A percentile compares a stretch with the other conserved stretches of the same genome.
Evolutionary conservation across 2,888 invertebrate species (phyloP).

Genomic region (Mythimna vitellina): DNA sequence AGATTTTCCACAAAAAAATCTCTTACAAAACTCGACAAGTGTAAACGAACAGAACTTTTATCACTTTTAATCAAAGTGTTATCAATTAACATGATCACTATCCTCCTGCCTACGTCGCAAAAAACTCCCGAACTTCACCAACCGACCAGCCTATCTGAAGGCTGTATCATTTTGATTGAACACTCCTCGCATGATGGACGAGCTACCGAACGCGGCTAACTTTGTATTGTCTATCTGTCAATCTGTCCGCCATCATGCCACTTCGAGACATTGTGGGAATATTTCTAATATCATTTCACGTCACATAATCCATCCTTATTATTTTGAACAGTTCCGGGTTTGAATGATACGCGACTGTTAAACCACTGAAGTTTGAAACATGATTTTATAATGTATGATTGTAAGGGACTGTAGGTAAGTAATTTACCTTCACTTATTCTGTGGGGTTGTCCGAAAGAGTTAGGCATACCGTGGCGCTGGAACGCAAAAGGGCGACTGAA

Average conservation of each 20-base stretch:
- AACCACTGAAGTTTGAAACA: background rate
- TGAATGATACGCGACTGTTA: background rate
- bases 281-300: slow-evolving; percentile 6
- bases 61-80: slow-evolving; percentile 36
- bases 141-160: slow-evolving; percentile 66
- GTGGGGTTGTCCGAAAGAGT: too few relatives aligned
- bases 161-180: slow-evolving; percentile 85
- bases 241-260: slow-evolving; percentile 64
- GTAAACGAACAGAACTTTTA: slow-evolving; percentile 34
- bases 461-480: too few relatives aligned
- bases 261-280: slow-evolving; percentile 57
- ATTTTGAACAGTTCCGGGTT: slow-evolving; percentile 11
- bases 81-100: slow-evolving; percentile 46
- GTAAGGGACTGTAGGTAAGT: too few relatives aligned
- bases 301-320: slow-evolving; percentile 2
- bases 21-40: slow-evolving; percentile 1
- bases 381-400: too few relatives aligned
- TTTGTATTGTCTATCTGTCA: slow-evolving; percentile 80
- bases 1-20: background rate
- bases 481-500: too few relatives aligned
- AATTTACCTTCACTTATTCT: too few relatives aligned
- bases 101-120: slow-evolving; percentile 53
- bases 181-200: slow-evolving; percentile 84
- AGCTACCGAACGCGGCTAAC: slow-evolving; percentile 81
- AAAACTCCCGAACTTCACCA: slow-evolving; percentile 60